phyloP scores from a whole-genome alignment of 2,797 vertebrate genomes.

The Typhlichthys eigenmanni region DNA sequence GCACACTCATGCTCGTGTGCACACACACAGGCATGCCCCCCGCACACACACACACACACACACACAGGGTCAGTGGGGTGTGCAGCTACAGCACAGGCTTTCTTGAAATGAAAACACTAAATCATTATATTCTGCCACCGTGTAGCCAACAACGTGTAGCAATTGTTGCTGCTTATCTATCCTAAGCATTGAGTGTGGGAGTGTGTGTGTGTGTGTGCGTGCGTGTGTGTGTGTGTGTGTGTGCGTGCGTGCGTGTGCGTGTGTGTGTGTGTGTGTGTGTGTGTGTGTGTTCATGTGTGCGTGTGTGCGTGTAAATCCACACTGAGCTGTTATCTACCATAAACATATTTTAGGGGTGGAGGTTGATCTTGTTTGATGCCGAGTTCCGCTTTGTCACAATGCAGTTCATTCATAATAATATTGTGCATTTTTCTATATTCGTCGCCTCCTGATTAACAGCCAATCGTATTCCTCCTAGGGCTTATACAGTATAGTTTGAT shows the following conservation, averaged over 20 bases:
- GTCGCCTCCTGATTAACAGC: slow-evolving; percentile 38
- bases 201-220: slow-evolving; percentile 16
- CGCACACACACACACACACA: slow-evolving; percentile 19
- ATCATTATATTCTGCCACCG: slow-evolving; percentile 73
- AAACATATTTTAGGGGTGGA: slow-evolving; percentile 74
- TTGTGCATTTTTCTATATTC: slow-evolving; percentile 65
- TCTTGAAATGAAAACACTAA: slow-evolving; percentile 69
- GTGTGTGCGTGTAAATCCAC: slow-evolving; percentile 26
- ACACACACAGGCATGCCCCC: background rate
- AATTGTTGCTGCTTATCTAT: slow-evolving; percentile 70
- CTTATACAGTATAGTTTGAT: slow-evolving; percentile 65
- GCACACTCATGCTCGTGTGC: slow-evolving; percentile 12
- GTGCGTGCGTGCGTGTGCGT: slow-evolving; percentile 21
- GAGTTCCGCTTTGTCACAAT: slow-evolving; percentile 66
- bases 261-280: slow-evolving; percentile 37
- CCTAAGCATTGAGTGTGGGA: slow-evolving; percentile 38
- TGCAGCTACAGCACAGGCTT: slow-evolving; percentile 53
- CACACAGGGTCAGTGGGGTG: slow-evolving; percentile 43
- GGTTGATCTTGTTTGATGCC: slow-evolving; percentile 74
- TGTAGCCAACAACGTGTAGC: slow-evolving; percentile 67
- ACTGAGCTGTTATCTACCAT: slow-evolving; percentile 67
- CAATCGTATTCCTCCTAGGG: slow-evolving; percentile 53
- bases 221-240: slow-evolving; percentile 6
- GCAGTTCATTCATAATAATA: slow-evolving; percentile 60
- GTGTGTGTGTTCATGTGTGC: background rate